These are phyloP conservation scores for Pseudolaguvia tuberculata DNA, from an alignment of 2,113 vertebrate species.

Conservation along the genomic window DNA sequence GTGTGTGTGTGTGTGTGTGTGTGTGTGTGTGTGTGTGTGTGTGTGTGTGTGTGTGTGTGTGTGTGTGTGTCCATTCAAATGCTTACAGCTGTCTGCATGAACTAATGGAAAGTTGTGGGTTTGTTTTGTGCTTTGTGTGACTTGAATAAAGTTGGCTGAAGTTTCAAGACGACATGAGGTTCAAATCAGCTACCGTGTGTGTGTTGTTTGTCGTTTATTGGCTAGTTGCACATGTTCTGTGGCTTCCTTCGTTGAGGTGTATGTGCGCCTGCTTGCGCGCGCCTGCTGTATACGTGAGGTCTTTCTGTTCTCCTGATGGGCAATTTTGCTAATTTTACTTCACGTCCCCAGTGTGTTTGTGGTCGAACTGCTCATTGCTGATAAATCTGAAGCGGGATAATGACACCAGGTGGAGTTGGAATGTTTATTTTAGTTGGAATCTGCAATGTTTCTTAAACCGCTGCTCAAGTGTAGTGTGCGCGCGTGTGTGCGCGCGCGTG, in stretches of 20 bases:
- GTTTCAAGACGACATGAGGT: background rate
- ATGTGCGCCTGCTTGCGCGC: background rate
- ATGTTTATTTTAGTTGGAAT: constrained; percentile 38
- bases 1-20: background rate
- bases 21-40: background rate
- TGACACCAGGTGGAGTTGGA: constrained; percentile 20
- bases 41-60: background rate
- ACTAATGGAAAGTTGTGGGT: background rate
- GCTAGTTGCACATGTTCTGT: background rate
- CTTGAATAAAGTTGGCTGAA: background rate
- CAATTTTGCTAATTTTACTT: background rate
- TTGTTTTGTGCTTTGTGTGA: background rate
- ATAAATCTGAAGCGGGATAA: constrained; percentile 28
- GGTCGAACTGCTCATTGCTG: background rate
- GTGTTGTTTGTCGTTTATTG: background rate
- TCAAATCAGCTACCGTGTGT: constrained; percentile 23
- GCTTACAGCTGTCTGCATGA: background rate
- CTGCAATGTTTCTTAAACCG: constrained; percentile 21
- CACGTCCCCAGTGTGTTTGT: constrained; percentile 2
- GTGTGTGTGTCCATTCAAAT: background rate
- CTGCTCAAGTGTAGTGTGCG: constrained; percentile 14
- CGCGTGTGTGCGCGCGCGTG: background rate
- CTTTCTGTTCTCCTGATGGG: constrained; percentile 3
- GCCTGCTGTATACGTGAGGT: background rate
- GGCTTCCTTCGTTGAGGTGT: background rate